Evolutionary conservation across 2,113 vertebrate species (phyloP).

Genomic region (Mormyrus lacerda): DNA sequence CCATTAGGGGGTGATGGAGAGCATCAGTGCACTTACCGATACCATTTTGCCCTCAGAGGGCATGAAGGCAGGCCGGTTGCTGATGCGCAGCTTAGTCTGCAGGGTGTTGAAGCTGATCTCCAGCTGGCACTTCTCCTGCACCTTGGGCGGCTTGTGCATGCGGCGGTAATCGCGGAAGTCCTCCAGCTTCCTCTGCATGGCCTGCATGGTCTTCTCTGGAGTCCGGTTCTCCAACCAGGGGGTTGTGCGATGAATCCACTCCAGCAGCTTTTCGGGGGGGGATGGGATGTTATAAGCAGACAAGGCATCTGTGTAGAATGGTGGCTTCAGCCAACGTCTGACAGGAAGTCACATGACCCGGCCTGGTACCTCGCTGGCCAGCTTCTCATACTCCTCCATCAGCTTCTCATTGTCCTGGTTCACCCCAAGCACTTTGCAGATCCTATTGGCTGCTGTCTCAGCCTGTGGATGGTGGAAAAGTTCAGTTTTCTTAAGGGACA

Average conservation of each 20-base stretch:
- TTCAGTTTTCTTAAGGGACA: background rate
- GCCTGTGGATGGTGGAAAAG: conserved; percentile 51
- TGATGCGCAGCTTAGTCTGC: conserved; percentile 85
- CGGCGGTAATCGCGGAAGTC: conserved; percentile 79
- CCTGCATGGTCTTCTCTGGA: conserved; percentile 69
- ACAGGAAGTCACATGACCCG: background rate
- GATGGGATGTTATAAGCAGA: background rate
- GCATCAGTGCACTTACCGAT: conserved; percentile 58
- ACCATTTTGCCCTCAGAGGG: conserved; percentile 69
- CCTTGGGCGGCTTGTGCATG: conserved; percentile 75
- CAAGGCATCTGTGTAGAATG: background rate
- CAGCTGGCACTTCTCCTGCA: conserved; percentile 88
- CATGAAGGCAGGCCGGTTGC: conserved; percentile 68
- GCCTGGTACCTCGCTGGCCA: conserved; percentile 76
- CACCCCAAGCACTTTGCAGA: conserved; percentile 81
- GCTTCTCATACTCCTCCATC: conserved; percentile 82
- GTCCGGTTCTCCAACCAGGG: conserved; percentile 79
- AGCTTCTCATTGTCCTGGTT: conserved; percentile 84
- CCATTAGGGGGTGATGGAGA: background rate
- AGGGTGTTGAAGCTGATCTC: conserved; percentile 98
- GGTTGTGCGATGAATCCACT: conserved; percentile 77
- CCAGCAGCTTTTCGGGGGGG: conserved; percentile 42
- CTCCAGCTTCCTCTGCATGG: conserved; percentile 77
- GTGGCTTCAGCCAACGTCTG: background rate
- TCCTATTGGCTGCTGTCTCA: conserved; percentile 69